These are phyloP conservation scores for Antrozous pallidus DNA, from an alignment of 2,797 vertebrate species.

Conservation along the genomic window DNA sequence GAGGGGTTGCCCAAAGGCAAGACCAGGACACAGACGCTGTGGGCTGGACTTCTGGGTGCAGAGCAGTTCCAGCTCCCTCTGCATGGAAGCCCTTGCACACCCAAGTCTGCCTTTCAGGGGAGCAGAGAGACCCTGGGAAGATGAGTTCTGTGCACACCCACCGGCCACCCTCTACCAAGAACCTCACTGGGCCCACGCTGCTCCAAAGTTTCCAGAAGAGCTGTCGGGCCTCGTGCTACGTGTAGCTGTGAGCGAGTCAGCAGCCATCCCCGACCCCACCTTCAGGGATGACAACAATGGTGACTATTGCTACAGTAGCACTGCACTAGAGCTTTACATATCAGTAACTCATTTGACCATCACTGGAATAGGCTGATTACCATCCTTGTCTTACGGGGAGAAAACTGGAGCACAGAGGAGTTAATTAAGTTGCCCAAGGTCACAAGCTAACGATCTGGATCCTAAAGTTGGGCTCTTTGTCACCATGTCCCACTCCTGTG, in stretches of 20 bases:
- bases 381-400: not conserved
- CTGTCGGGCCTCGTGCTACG: too few species aligned
- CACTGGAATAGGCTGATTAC: not conserved
- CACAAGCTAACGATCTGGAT: not conserved
- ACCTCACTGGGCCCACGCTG: not conserved
- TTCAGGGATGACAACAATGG: not conserved
- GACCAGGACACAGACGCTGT: not conserved
- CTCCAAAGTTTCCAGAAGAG: not conserved
- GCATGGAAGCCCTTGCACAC: not conserved
- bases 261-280: not conserved
- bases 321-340: not conserved
- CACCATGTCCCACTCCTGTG: not conserved
- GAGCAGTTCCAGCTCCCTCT: not conserved
- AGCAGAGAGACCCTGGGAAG: not conserved
- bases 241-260: too few species aligned
- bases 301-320: not conserved
- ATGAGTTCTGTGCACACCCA: fast-evolving
- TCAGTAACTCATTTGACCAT: not conserved
- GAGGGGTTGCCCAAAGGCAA: not conserved
- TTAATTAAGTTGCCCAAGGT: not conserved
- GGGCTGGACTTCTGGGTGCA: not conserved
- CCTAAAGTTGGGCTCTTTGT: not conserved
- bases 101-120: fast-evolving
- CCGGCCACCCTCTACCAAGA: not conserved
- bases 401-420: not conserved